Conservation (phyloP, 2,888 invertebrate species). For the Tipula vernalis region DNA sequence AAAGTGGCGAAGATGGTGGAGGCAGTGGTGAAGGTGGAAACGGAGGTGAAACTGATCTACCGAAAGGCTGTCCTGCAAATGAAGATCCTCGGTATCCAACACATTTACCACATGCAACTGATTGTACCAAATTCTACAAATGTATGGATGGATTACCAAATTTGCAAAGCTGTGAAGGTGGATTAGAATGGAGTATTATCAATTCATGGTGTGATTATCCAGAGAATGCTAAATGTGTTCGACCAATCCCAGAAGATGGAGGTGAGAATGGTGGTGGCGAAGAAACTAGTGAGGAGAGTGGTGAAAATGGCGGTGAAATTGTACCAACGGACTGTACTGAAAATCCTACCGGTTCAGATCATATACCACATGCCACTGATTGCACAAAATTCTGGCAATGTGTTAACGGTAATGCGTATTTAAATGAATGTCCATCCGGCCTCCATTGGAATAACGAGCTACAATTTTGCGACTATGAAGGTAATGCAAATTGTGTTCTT, state of each 20-base stretch:
- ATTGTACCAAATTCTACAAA: conserved; percentile 11
- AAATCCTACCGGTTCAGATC: not conserved
- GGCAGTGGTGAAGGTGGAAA: not conserved
- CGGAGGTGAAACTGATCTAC: not conserved
- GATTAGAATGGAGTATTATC: conserved; percentile 1
- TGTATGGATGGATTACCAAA: not conserved
- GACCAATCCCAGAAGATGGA: not conserved
- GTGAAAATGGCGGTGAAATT: not conserved
- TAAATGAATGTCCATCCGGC: not conserved
- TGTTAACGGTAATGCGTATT: not conserved
- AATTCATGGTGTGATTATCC: not conserved
- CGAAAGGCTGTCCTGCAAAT: not conserved
- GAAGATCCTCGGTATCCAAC: not conserved
- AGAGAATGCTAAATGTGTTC: not conserved
- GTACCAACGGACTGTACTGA: not conserved
- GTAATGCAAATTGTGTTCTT: not conserved
- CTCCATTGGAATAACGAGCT: not conserved
- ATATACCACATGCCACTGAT: not conserved
- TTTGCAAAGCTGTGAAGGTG: not conserved
- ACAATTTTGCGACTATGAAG: not conserved
- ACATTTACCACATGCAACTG: conserved; percentile 5
- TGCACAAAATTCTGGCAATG: not conserved
- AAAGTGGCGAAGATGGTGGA: not conserved
- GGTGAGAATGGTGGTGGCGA: not conserved
- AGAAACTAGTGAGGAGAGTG: not conserved